Conservation (phyloP, 2,797 vertebrate species). For the Coregonus ussuriensis region DNA sequence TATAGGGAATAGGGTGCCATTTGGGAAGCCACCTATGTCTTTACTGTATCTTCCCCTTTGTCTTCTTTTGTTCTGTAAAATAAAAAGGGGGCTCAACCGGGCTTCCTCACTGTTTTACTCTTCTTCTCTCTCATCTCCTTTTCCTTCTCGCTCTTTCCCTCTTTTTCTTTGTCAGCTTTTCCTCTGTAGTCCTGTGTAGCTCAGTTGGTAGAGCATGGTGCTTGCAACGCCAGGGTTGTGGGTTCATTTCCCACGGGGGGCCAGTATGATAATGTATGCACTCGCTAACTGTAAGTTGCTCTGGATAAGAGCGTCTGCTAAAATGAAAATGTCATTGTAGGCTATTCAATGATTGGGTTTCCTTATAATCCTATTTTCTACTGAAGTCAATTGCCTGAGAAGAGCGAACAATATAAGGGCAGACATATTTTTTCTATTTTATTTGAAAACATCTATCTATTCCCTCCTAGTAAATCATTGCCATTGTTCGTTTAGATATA, state of each 20-base stretch:
- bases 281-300: too few relatives aligned
- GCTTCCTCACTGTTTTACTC: not conserved
- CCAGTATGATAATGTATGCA: too few relatives aligned
- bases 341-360: constrained; percentile 32
- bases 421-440: constrained; percentile 21
- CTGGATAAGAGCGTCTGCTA: too few relatives aligned
- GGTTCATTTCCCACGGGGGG: too few relatives aligned
- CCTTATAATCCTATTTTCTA: constrained; percentile 41
- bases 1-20: not conserved
- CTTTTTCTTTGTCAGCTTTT: not conserved
- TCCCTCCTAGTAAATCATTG: constrained; percentile 13
- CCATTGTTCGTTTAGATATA: constrained; percentile 4
- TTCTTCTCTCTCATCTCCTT: not conserved
- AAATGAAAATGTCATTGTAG: too few relatives aligned
- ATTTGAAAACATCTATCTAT: constrained; percentile 4
- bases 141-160: constrained; percentile 1
- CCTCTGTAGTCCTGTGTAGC: not conserved
- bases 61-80: not conserved
- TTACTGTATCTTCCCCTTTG: not conserved
- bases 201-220: too few relatives aligned
- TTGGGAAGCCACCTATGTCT: not conserved
- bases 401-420: constrained; percentile 50
- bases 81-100: not conserved
- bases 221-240: too few relatives aligned
- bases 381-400: constrained; percentile 32